A percentile compares a stretch with the other conserved stretches of the same genome.
phyloP scores from a whole-genome alignment of 92 coral and sea anemone species.

The Porites rus region DNA sequence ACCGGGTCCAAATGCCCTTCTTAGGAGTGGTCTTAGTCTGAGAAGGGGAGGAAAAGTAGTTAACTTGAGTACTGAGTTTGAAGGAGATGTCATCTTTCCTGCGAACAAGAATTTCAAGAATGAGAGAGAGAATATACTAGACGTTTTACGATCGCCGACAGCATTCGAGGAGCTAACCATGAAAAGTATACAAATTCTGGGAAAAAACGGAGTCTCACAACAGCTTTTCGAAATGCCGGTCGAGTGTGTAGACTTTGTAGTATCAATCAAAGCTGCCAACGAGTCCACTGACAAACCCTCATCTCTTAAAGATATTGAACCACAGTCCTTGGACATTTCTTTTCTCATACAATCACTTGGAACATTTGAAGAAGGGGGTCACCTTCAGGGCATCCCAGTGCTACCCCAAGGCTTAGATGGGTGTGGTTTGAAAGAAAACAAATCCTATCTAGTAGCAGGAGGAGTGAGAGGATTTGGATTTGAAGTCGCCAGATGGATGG shows the following conservation, averaged over 20 bases:
- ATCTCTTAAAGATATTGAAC: too few species aligned
- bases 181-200: conserved; percentile 40
- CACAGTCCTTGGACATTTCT: background rate
- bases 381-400: conserved; percentile 1
- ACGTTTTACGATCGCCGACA: conserved; percentile 14
- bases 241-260: background rate
- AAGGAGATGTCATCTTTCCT: conserved; percentile 28
- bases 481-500: conserved; percentile 88
- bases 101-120: conserved; percentile 22
- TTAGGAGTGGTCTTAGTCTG: conserved; percentile 29
- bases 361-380: background rate
- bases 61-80: background rate
- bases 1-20: conserved; percentile 36
- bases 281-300: background rate
- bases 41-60: conserved; percentile 48
- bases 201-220: conserved; percentile 21
- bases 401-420: conserved; percentile 67
- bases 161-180: conserved; percentile 42
- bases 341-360: conserved; percentile 19
- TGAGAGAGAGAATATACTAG: conserved; percentile 25
- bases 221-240: conserved; percentile 38
- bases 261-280: conserved; percentile 10
- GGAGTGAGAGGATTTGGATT: conserved; percentile 86
- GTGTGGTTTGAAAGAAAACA: conserved; percentile 60
- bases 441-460: conserved; percentile 82